Conservation (phyloP, 2,797 vertebrate genomes). For the Gadopsis marmoratus region DNA sequence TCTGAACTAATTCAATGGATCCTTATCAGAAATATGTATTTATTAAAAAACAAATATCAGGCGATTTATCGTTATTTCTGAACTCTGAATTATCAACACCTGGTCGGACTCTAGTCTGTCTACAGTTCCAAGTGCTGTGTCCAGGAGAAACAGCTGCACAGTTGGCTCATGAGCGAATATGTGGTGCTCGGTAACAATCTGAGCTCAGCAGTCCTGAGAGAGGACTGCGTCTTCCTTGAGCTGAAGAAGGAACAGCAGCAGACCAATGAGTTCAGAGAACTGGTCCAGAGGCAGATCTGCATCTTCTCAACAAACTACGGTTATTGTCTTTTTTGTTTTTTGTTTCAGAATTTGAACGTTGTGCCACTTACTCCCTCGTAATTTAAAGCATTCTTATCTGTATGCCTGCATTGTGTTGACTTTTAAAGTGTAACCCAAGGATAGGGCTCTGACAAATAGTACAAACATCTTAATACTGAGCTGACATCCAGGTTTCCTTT, state of each 20-base stretch:
- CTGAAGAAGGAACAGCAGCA: slow-evolving; percentile 44
- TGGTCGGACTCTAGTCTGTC: neutral
- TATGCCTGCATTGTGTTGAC: too few species aligned
- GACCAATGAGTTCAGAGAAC: slow-evolving; percentile 21
- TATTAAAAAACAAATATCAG: neutral
- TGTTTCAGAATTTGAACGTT: neutral
- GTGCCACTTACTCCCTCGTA: neutral
- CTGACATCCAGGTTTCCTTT: neutral
- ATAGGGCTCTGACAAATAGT: neutral
- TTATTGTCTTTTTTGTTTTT: neutral
- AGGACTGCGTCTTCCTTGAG: neutral
- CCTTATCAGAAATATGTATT: neutral
- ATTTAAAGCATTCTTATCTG: neutral
- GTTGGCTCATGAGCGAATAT: slow-evolving; percentile 31
- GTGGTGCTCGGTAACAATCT: slow-evolving; percentile 14
- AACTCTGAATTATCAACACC: neutral
- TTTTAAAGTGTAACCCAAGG: neutral
- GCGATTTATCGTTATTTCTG: neutral
- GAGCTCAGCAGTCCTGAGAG: neutral
- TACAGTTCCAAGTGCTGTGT: slow-evolving; percentile 9
- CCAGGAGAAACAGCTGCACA: slow-evolving; percentile 41
- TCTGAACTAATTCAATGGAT: neutral
- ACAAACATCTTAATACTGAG: neutral
- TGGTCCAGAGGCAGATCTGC: slow-evolving; percentile 39
- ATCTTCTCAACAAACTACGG: slow-evolving; percentile 36